A percentile compares a stretch with the other conserved stretches of the same genome.
These are phyloP conservation scores for Brachionus calyciflorus DNA, from an alignment of 1,140 invertebrate species.

Conservation along the genomic window DNA sequence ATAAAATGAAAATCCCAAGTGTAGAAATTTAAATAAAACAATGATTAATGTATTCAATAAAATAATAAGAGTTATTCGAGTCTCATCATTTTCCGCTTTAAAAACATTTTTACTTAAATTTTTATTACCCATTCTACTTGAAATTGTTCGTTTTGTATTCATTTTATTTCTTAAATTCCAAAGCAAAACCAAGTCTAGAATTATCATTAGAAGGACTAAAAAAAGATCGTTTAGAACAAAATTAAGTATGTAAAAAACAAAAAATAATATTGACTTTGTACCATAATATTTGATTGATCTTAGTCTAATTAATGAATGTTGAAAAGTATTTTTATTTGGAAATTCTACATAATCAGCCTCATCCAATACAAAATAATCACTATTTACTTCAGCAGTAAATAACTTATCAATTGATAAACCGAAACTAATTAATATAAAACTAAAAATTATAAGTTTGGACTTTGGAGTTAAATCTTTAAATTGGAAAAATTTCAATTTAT, in stretches of 20 bases:
- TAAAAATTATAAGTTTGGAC: neutral
- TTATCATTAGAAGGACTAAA: neutral
- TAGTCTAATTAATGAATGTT: neutral
- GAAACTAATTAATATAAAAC: neutral
- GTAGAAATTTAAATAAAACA: neutral
- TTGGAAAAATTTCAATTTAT: too few species aligned
- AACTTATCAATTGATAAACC: neutral
- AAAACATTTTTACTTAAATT: neutral
- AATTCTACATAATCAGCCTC: constrained; percentile 5
- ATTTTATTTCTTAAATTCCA: neutral
- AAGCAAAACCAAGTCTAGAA: neutral
- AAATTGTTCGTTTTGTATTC: neutral
- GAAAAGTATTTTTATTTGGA: neutral
- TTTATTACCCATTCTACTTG: neutral
- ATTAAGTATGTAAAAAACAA: neutral
- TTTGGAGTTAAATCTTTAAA: too few species aligned
- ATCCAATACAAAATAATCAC: neutral
- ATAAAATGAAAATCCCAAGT: neutral
- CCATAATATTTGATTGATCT: neutral
- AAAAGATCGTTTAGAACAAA: constrained; percentile 1
- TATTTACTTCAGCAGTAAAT: neutral
- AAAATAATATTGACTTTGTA: neutral
- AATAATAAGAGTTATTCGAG: neutral
- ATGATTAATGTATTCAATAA: neutral
- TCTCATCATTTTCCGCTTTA: neutral